These are phyloP conservation scores for Cladorhizidae sp. DNA, from an alignment of 37 sponge, comb jelly and placozoan species.

Conservation along the genomic window DNA sequence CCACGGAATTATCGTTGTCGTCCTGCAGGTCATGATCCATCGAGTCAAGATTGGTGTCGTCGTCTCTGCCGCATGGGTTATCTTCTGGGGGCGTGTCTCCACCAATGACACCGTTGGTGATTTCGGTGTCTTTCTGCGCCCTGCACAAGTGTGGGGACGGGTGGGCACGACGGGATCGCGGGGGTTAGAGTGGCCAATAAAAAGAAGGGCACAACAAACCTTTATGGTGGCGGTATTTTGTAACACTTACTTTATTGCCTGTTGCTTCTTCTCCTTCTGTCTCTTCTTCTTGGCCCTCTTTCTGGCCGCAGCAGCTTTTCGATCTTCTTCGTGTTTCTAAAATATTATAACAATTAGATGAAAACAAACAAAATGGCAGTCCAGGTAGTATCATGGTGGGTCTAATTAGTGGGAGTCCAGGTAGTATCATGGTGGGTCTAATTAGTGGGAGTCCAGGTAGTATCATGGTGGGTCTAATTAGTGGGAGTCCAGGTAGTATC, in stretches of 20 bases:
- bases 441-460: too few relatives aligned
- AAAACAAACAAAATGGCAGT: not conserved
- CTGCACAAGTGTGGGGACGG: not conserved
- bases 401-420: too few relatives aligned
- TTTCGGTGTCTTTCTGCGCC: conserved; percentile 47
- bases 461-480: too few relatives aligned
- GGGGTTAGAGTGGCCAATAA: too few relatives aligned
- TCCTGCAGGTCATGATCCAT: not conserved
- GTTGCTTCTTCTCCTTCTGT: conserved; percentile 89
- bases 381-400: too few relatives aligned
- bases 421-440: too few relatives aligned
- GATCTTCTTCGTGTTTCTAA: conserved; percentile 87
- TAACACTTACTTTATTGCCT: conserved; percentile 43
- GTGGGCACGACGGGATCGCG: not conserved
- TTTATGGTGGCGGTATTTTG: too few relatives aligned
- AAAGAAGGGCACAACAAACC: not conserved
- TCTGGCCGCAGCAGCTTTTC: conserved; percentile 79
- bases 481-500: too few relatives aligned
- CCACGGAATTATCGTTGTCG: not conserved
- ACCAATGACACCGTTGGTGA: not conserved
- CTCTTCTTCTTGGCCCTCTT: conserved; percentile 85
- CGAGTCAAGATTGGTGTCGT: not conserved
- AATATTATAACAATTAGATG: not conserved
- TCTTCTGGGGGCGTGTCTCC: conserved; percentile 33
- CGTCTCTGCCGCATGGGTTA: conserved; percentile 13